phyloP scores from a whole-genome alignment of 2,113 vertebrate species.

The Synodontis membranacea region DNA sequence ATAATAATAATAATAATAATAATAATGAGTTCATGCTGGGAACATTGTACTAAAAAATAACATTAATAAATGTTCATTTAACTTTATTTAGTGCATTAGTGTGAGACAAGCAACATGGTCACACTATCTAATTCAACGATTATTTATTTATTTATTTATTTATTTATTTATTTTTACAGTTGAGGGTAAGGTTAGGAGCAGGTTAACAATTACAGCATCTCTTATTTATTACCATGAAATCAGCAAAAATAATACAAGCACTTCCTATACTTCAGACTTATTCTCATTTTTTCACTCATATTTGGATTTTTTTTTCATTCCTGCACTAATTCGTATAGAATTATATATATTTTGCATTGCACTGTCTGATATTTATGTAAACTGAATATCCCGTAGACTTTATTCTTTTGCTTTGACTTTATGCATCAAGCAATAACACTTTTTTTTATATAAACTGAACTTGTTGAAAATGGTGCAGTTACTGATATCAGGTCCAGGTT shows the following conservation, averaged over 20 bases:
- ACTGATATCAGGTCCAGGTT: no score
- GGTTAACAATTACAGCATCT: no score
- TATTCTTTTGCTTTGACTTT: no score
- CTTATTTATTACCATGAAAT: neutral
- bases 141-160: no score
- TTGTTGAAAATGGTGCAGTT: no score
- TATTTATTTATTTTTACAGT: no score
- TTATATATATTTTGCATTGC: neutral
- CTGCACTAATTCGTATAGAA: neutral
- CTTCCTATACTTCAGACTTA: neutral
- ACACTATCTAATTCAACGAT: neutral
- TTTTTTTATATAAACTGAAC: no score
- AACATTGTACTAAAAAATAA: neutral
- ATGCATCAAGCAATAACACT: no score
- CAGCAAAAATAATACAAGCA: no score
- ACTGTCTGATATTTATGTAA: neutral
- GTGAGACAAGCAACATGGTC: neutral
- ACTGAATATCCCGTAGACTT: no score
- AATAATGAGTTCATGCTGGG: neutral
- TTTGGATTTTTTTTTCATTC: neutral
- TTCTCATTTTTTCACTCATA: neutral
- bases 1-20: no score
- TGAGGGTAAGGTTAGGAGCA: no score
- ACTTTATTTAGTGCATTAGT: neutral
- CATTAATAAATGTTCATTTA: neutral